Evolutionary conservation across 1,140 invertebrate genomes (phyloP).

Genomic region (Venturia canescens): DNA sequence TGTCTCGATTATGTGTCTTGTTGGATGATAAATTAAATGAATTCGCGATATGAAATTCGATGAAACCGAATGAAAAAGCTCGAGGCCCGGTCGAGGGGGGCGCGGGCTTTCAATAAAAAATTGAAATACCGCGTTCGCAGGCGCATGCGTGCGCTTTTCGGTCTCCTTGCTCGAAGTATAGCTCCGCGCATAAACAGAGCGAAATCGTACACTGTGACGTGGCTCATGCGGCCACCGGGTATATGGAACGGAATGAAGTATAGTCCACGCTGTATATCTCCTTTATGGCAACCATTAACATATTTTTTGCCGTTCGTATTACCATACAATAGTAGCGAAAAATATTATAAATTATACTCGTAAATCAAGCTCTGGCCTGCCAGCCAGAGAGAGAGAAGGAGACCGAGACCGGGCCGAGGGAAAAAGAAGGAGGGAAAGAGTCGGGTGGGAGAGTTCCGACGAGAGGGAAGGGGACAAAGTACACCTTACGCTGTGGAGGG

Average conservation of each 20-base stretch:
- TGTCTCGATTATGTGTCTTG: neutral
- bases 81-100: too few species aligned
- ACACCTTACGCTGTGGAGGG: conserved; percentile 11
- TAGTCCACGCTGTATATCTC: conserved; percentile 73
- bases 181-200: conserved; percentile 26
- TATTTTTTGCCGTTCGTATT: conserved; percentile 75
- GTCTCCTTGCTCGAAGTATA: neutral
- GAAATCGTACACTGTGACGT: conserved; percentile 51
- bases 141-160: too few species aligned
- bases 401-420: conserved; percentile 18
- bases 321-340: conserved; percentile 76
- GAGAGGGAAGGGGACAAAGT: conserved; percentile 23
- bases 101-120: too few species aligned
- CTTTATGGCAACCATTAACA: conserved; percentile 76
- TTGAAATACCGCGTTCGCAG: too few species aligned
- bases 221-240: conserved; percentile 69
- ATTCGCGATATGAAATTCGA: conserved; percentile 39
- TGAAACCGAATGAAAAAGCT: conserved; percentile 3
- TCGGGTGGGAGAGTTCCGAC: conserved; percentile 2
- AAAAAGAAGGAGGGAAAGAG: conserved; percentile 23
- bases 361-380: conserved; percentile 68
- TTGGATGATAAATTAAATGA: conserved; percentile 33
- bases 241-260: conserved; percentile 73
- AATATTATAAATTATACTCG: conserved; percentile 75
- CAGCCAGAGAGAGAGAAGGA: conserved; percentile 36